Percentiles rank a stretch among this genome's conserved stretches.
These are phyloP conservation scores for Cyphomyrmex costatus DNA, from an alignment of 1,140 invertebrate species.

Conservation along the genomic window DNA sequence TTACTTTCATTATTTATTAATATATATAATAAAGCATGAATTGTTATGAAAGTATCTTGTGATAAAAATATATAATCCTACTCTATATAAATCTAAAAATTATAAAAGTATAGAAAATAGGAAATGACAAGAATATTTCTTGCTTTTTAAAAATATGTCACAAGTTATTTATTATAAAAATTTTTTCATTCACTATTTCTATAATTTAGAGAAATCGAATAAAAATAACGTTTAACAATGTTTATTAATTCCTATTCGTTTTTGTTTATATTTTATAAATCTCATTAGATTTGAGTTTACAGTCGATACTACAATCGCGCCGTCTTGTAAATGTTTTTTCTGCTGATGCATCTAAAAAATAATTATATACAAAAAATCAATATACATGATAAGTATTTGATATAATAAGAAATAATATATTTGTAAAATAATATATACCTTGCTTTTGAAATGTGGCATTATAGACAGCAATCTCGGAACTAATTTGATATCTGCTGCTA, in stretches of 20 bases:
- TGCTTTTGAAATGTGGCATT: constrained; percentile 89
- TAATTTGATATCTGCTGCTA: constrained; percentile 89
- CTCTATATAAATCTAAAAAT: neutral
- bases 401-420: neutral
- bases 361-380: constrained; percentile 57
- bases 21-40: constrained; percentile 71
- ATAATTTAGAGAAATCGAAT: neutral
- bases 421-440: constrained; percentile 84
- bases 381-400: constrained; percentile 3
- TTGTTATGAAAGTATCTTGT: neutral
- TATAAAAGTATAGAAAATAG: neutral
- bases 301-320: constrained; percentile 89
- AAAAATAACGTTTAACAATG: neutral
- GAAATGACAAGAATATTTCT: neutral
- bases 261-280: constrained; percentile 91
- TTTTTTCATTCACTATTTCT: neutral
- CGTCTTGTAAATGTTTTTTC: constrained; percentile 89
- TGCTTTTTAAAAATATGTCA: neutral
- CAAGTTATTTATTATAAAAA: constrained; percentile 39
- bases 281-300: constrained; percentile 90
- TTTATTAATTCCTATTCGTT: constrained; percentile 63
- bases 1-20: constrained; percentile 78
- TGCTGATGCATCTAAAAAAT: constrained; percentile 88
- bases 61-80: constrained; percentile 19
- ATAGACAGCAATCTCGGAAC: constrained; percentile 88